Evolutionary conservation across 2,113 vertebrate genomes (phyloP).

Genomic region (Calidris pugnax): DNA sequence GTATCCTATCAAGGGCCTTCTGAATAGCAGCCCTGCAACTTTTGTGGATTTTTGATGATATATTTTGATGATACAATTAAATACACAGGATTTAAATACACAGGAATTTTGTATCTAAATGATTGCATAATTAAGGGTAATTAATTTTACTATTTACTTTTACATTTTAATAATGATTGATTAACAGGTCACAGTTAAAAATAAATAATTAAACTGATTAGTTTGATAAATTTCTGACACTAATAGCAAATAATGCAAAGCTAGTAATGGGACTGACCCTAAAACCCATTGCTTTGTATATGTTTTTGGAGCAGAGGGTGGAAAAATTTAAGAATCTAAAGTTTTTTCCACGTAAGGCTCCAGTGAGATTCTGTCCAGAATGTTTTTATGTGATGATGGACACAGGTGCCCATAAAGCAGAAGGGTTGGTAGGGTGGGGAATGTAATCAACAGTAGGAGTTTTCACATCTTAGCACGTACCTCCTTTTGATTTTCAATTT

Average conservation of each 20-base stretch:
- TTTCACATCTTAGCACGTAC: not conserved
- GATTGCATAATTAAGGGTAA: not conserved
- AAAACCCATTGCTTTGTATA: not conserved
- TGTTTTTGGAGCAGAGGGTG: not conserved
- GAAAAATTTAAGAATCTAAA: not conserved
- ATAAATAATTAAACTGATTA: not conserved
- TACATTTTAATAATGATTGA: not conserved
- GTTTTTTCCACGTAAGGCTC: not conserved
- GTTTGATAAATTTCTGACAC: not conserved
- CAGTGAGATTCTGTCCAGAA: not conserved
- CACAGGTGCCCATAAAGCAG: not conserved
- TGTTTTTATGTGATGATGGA: not conserved
- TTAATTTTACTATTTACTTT: not conserved
- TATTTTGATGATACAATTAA: not conserved
- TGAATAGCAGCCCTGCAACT: not conserved
- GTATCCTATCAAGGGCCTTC: rapidly evolving
- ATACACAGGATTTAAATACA: not conserved
- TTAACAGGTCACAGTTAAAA: not conserved
- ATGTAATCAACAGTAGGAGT: not conserved
- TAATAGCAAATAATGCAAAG: not conserved
- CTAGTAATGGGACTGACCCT: not conserved
- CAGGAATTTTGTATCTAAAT: not conserved
- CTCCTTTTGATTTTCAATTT: not conserved
- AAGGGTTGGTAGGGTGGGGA: not conserved
- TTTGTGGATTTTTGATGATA: not conserved